Conservation (phyloP, 2,797 vertebrate species). For the Selene dorsalis region DNA sequence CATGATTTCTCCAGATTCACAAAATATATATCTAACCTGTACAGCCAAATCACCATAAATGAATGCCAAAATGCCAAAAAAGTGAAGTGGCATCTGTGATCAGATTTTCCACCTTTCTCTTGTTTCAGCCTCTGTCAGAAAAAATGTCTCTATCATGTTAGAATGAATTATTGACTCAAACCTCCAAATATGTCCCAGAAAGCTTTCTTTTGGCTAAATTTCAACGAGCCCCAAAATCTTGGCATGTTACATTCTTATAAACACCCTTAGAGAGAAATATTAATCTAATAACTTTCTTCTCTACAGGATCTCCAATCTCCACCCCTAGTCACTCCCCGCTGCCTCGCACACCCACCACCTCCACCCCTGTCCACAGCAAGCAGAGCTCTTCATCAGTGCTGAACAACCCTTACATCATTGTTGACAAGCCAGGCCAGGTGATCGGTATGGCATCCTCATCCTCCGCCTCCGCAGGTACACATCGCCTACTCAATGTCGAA, state of each 20-base stretch:
- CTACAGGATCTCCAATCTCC: constrained; percentile 95
- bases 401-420: constrained; percentile 91
- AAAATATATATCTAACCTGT: not conserved
- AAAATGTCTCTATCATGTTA: not conserved
- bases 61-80: not conserved
- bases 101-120: not conserved
- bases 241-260: not conserved
- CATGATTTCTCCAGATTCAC: constrained; percentile 1
- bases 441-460: constrained; percentile 85
- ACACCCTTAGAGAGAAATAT: not conserved
- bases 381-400: constrained; percentile 88
- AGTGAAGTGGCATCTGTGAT: not conserved
- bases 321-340: constrained; percentile 96
- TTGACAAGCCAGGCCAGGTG: constrained; percentile 93
- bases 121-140: not conserved
- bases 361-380: constrained; percentile 93
- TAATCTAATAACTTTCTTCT: constrained; percentile 11
- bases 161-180: not conserved
- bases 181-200: not conserved
- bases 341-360: constrained; percentile 89
- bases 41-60: too few relatives aligned
- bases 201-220: not conserved
- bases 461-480: constrained; percentile 80
- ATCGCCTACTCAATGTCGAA: constrained; percentile 41
- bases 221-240: not conserved